phyloP scores from a whole-genome alignment of 1,140 invertebrate species.

The Hycleus phaleratus region DNA sequence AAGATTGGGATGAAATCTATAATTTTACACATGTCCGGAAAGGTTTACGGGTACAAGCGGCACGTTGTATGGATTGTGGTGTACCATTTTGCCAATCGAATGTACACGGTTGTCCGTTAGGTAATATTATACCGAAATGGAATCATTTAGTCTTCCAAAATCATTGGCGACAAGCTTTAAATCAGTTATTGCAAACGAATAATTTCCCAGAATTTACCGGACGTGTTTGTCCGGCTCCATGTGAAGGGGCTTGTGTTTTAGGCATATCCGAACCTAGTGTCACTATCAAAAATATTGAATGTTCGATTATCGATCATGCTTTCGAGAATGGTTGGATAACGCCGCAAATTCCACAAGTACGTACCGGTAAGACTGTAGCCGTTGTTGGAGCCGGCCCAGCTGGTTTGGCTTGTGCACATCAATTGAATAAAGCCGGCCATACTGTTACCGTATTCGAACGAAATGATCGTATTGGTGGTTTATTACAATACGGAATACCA shows the following conservation, averaged over 20 bases:
- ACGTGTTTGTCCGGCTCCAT: constrained; percentile 95
- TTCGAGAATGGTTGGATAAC: constrained; percentile 95
- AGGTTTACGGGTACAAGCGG: constrained; percentile 84
- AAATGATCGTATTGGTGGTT: constrained; percentile 89
- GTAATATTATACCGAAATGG: constrained; percentile 99
- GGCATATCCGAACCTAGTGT: constrained; percentile 94
- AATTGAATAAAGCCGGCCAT: constrained; percentile 80
- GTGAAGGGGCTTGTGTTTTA: constrained; percentile 92
- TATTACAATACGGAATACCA: constrained; percentile 96
- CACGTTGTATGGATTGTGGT: constrained; percentile 98
- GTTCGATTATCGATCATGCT: constrained; percentile 96
- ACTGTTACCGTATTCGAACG: constrained; percentile 92
- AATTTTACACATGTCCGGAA: constrained; percentile 79
- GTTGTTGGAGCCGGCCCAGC: constrained; percentile 95
- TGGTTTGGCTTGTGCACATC: constrained; percentile 93
- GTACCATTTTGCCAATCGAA: constrained; percentile 98
- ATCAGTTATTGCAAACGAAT: constrained; percentile 94
- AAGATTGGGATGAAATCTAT: constrained; percentile 97
- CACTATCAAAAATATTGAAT: constrained; percentile 99
- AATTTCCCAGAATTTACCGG: constrained; percentile 99
- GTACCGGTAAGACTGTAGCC: constrained; percentile 82
- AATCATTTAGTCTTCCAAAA: constrained; percentile 93
- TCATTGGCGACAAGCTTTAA: constrained; percentile 95
- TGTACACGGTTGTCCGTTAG: constrained; percentile 88
- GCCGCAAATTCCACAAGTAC: constrained; percentile 58